A percentile compares a stretch with the other conserved stretches of the same genome.
phyloP scores from a whole-genome alignment of 2,113 vertebrate species.

The Nibea albiflora region DNA sequence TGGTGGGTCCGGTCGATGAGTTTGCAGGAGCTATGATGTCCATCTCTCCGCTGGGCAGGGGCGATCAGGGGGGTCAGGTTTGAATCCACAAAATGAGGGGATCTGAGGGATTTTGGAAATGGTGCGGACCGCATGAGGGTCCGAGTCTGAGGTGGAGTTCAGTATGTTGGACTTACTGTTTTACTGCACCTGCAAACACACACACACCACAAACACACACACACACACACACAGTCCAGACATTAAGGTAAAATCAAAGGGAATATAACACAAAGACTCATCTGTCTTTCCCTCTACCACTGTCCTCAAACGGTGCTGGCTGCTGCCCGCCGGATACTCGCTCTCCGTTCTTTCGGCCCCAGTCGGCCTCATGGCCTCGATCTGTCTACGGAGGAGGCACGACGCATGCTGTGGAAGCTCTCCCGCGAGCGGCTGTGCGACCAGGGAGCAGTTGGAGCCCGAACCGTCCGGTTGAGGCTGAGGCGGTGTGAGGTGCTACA shows the following conservation, averaged over 20 bases:
- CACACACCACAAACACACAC: no score
- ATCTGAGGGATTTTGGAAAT: conserved; percentile 97
- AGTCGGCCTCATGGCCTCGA: conserved; percentile 91
- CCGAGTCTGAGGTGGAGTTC: conserved; percentile 96
- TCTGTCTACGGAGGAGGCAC: conserved; percentile 93
- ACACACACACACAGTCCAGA: background rate
- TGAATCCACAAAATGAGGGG: conserved; percentile 97
- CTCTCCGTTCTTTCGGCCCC: conserved; percentile 82
- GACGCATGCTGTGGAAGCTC: conserved; percentile 93
- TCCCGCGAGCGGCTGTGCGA: conserved; percentile 90
- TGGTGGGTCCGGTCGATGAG: conserved; percentile 96
- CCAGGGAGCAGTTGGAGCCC: conserved; percentile 90
- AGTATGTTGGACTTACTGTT: conserved; percentile 89
- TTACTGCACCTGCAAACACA: conserved; percentile 85
- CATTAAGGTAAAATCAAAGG: background rate
- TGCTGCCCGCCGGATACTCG: conserved; percentile 82
- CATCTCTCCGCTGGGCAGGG: conserved; percentile 87
- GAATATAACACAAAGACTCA: accelerated
- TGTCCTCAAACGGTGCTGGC: conserved; percentile 84
- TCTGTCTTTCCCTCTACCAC: background rate
- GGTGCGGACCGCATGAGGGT: conserved; percentile 92
- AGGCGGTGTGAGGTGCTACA: conserved; percentile 69
- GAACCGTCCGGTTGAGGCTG: conserved; percentile 87
- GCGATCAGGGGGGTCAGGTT: conserved; percentile 90
- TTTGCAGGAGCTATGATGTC: conserved; percentile 95